phyloP scores from a whole-genome alignment of 1,140 invertebrate species.

The Dolichoris vasculosae region DNA sequence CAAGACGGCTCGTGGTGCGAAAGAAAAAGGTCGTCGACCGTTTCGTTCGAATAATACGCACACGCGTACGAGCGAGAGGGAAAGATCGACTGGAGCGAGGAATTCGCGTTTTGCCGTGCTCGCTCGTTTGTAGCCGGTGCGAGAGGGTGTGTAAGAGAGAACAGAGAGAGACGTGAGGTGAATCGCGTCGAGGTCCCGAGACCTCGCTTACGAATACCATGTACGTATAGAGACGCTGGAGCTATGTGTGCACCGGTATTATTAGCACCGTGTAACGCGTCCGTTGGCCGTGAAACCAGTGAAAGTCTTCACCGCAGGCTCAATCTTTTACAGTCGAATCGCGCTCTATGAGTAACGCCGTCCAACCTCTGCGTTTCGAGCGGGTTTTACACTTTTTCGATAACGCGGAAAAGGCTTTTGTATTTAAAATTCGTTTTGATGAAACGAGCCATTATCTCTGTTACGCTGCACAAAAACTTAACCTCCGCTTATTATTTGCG shows the following conservation, averaged over 20 bases:
- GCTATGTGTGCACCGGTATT: slow-evolving; percentile 60
- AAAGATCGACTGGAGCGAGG: background rate
- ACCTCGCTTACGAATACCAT: slow-evolving; percentile 8
- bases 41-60: slow-evolving; percentile 25
- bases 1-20: background rate
- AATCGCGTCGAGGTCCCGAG: background rate
- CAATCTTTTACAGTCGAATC: background rate
- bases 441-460: background rate
- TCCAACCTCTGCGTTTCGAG: too few species aligned
- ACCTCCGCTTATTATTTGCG: background rate
- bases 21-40: slow-evolving; percentile 43
- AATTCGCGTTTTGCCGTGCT: slow-evolving; percentile 24
- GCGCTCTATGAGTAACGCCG: background rate
- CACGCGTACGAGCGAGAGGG: background rate
- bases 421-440: background rate
- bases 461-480: background rate
- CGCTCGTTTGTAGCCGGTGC: background rate
- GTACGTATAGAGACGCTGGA: slow-evolving; percentile 39
- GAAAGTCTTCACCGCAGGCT: slow-evolving; percentile 65
- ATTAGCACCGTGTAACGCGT: slow-evolving; percentile 70
- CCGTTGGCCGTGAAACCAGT: slow-evolving; percentile 73
- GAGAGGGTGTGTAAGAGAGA: background rate
- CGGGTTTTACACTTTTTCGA: too few species aligned
- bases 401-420: too few species aligned
- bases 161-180: background rate